Percentiles rank a stretch among this genome's conserved stretches.
phyloP scores from a whole-genome alignment of 2,888 invertebrate species.

The Aleiodes testaceus region DNA sequence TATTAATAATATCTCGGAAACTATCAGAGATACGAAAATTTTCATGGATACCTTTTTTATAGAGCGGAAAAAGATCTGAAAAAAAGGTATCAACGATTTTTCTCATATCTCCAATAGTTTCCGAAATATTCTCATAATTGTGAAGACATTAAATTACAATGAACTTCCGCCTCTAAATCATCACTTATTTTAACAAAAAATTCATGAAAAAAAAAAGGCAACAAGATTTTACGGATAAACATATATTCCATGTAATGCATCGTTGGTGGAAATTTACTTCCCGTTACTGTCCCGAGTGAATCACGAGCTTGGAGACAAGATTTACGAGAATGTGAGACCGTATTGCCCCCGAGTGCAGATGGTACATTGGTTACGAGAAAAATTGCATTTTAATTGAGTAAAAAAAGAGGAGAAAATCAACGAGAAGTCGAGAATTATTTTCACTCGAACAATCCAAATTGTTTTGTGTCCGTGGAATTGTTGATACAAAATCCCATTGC shows the following conservation, averaged over 20 bases:
- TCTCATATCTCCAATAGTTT: too few relatives aligned
- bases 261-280: constrained; percentile 6
- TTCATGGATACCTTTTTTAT: too few relatives aligned
- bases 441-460: too few relatives aligned
- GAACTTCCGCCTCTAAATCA: background rate
- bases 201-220: background rate
- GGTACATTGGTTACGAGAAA: background rate
- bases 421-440: too few relatives aligned
- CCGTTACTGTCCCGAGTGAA: constrained; percentile 7
- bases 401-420: background rate
- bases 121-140: too few relatives aligned
- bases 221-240: constrained; percentile 9
- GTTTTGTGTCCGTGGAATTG: too few relatives aligned
- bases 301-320: constrained; percentile 6
- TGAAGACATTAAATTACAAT: too few relatives aligned
- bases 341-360: constrained; percentile 8
- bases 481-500: too few relatives aligned
- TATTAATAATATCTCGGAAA: too few relatives aligned
- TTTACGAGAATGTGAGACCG: background rate
- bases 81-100: too few relatives aligned
- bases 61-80: too few relatives aligned
- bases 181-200: background rate
- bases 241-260: constrained; percentile 7
- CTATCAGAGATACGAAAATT: too few relatives aligned
- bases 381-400: background rate